Evolutionary conservation across 2,113 vertebrate species (phyloP), one percentile per base, ranked within the genome.

Genomic region (Alligator sinensis): DNA sequence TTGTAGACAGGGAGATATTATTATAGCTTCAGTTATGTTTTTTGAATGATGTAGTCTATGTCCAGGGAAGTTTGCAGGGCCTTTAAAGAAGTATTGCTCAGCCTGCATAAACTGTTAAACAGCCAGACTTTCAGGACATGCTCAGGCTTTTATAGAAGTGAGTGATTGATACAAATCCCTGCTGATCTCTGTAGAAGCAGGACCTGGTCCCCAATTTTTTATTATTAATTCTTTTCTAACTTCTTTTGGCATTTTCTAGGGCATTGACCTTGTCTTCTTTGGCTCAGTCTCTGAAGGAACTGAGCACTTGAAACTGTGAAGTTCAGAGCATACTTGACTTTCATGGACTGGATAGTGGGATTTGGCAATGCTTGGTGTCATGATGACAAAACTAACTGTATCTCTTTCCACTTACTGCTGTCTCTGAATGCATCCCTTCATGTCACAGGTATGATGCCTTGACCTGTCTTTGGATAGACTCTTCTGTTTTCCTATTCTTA

Each of bases 21-120:
- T 93, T 82, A 90, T 63, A 25, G 25, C 1, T 66, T 89, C 19
- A 74, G 1, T 82, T 91, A 77, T 16, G n/a, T 75, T 87, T 91
- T 90, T 89, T 82, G 68, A 87, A 62, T 63, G 78, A 64, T 16
- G 6, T 80, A 10, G 25, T 47, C 78, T 47, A 10, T 76, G 61
- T 57, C 80, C 38, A 83, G 76, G 61, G 12, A 77, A 83, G 72
- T 82, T 63, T 89, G 66, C 24, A 80, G 47, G 54, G 1, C 6
- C 68, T 72, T 89, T 89, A n/a, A 2, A 94, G 88, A 90, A 72
- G 9, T 55, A 77, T 54, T 80, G 10, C 34, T 66, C 34, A 66
- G 2, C 19, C 5, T 70, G 3, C 38, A 86, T 84, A 15, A 91
- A 78, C 9, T 80, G 87, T 38, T 91, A 38, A n/a, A 3, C 81